Conservation (phyloP, 2,888 invertebrate genomes). For the Apoda limacodes region DNA sequence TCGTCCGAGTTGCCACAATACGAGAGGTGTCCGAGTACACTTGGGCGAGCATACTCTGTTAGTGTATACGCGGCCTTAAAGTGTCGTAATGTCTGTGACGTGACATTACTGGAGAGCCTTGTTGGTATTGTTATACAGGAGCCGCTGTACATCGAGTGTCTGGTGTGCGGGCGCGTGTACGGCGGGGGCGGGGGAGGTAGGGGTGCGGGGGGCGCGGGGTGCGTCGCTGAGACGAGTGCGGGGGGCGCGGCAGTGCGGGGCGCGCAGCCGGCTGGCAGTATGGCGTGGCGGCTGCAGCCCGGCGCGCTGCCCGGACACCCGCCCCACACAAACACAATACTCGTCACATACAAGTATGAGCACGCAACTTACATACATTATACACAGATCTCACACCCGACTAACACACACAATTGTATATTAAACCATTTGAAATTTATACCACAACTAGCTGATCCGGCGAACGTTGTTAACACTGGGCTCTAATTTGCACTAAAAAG, state of each 20-base stretch:
- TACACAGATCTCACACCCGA: too few species aligned
- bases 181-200: slow-evolving; percentile 44
- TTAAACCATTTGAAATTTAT: too few species aligned
- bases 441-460: too few species aligned
- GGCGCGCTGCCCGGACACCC: slow-evolving; percentile 69
- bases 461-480: too few species aligned
- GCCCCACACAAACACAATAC: slow-evolving; percentile 80
- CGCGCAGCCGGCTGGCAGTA: slow-evolving; percentile 84
- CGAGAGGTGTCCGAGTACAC: not conserved
- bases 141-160: slow-evolving; percentile 83
- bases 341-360: slow-evolving; percentile 59
- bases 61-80: too few species aligned
- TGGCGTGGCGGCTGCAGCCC: slow-evolving; percentile 82
- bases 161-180: slow-evolving; percentile 86
- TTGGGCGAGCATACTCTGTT: too few species aligned
- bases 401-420: not conserved
- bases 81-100: too few species aligned
- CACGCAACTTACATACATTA: not conserved
- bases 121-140: slow-evolving; percentile 46
- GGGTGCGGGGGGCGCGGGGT: slow-evolving; percentile 56
- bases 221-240: slow-evolving; percentile 77
- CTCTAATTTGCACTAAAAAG: too few species aligned
- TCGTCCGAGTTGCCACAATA: too few species aligned
- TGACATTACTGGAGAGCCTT: slow-evolving; percentile 1
- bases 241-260: slow-evolving; percentile 61